Evolutionary conservation across 2,113 vertebrate species (phyloP).

Genomic region (Eclectus roratus): DNA sequence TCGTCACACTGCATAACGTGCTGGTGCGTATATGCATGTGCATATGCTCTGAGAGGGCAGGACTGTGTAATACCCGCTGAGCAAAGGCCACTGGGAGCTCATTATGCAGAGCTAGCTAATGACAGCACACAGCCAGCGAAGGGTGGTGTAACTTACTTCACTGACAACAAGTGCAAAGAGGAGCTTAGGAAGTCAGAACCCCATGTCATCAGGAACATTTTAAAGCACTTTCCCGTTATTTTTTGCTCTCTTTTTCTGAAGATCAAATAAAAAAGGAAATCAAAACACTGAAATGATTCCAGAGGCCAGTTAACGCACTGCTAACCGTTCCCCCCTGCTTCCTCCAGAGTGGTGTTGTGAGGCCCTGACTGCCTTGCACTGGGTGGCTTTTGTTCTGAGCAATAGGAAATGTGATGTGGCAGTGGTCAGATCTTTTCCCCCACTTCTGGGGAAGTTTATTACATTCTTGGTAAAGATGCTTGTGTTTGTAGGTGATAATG

Average conservation of each 20-base stretch:
- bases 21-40: background rate
- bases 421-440: background rate
- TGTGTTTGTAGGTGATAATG: background rate
- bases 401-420: background rate
- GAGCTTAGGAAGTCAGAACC: background rate
- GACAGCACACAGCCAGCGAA: background rate
- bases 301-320: background rate
- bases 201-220: background rate
- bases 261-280: background rate
- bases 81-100: background rate
- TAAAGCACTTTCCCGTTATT: background rate
- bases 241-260: background rate
- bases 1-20: fast-evolving
- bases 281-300: background rate
- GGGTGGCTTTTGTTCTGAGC: background rate
- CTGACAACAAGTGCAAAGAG: background rate
- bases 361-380: fast-evolving
- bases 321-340: background rate
- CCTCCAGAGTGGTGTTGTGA: background rate
- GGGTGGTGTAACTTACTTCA: background rate
- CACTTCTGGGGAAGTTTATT: background rate
- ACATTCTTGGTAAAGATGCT: background rate
- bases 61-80: background rate
- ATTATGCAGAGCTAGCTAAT: background rate
- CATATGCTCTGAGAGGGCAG: background rate